Evolutionary conservation across 2,888 invertebrate species (phyloP), one percentile per base, ranked within the genome.

Genomic region (Epirrita christyi): DNA sequence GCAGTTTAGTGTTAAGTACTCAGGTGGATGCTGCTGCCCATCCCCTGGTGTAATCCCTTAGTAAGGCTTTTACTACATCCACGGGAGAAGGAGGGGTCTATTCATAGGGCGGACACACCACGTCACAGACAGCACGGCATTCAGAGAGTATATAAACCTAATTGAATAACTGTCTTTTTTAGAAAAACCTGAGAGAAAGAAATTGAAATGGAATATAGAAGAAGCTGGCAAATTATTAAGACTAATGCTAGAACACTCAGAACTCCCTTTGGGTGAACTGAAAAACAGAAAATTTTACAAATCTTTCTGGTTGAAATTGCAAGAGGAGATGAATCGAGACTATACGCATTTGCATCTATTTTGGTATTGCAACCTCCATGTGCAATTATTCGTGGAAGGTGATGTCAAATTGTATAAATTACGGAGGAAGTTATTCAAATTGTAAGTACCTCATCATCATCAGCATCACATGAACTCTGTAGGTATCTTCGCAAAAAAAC

Each of bases 321-420:
- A 77, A 66, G 51, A 78, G 2, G 75, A 83, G 48, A 80, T 88
- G 69, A 70, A 77, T 3, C 78, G 81, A 3, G 68, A 76, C 36
- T 73, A 79, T 57, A 36, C 64, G 36, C 66, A 78, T 64, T 70
- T 88, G 57, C 76, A 81, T 64, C 50, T 48, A 10, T 86, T 84
- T 75, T 90, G 90, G 90, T 73, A 80, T 50, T 47, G 52, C 2
- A 74, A 62, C 51, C 75, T 90, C 7, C 87, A 89, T 76, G 74
- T 75, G 0, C 89, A 89, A 68, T 42, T 89, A 15, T 90, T 85
- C 78, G 78, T 83, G 0, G 77, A 78, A 63, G 61, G 67, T 53
- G 75, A 79, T 69, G 49, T 88, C 0, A 86, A 81, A 72, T 40
- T 85, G 10, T 76, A 75, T 36, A 75, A 67, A 61, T 36, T 88